A percentile compares a stretch with the other conserved stretches of the same genome.
phyloP scores from a whole-genome alignment of 2,888 invertebrate species.

The Pseudoips prasinana region DNA sequence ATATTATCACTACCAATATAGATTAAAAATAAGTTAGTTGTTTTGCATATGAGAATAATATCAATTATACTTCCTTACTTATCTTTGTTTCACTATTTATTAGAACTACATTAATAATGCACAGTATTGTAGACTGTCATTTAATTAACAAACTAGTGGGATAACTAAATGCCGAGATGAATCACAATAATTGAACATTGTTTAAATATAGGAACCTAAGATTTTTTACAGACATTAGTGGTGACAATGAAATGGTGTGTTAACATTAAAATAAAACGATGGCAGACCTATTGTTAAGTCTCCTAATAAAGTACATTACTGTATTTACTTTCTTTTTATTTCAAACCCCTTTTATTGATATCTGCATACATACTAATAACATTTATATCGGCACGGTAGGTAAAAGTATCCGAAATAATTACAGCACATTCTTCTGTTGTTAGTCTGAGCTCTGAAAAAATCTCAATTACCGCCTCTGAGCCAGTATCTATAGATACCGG shows the following conservation, averaged over 20 bases:
- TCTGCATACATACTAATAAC: no score
- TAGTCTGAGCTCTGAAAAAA: no score
- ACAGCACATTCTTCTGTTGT: no score
- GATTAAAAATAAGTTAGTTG: slow-evolving; percentile 19
- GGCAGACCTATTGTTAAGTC: slow-evolving; percentile 71
- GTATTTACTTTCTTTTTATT: slow-evolving; percentile 50
- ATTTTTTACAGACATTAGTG: slow-evolving; percentile 68
- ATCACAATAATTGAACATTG: slow-evolving; percentile 32
- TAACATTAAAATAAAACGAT: slow-evolving; percentile 57
- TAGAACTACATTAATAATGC: slow-evolving; percentile 18
- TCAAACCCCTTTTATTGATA: slow-evolving; percentile 6
- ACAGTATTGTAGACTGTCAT: slow-evolving; percentile 37
- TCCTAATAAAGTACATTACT: slow-evolving; percentile 78
- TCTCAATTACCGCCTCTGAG: no score
- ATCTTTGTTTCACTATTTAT: no score
- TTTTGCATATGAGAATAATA: slow-evolving; percentile 3
- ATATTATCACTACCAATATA: slow-evolving; percentile 14
- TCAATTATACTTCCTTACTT: no score
- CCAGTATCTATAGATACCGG: no score
- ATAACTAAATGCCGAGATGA: slow-evolving; percentile 38
- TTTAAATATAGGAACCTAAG: slow-evolving; percentile 38
- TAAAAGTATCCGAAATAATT: no score
- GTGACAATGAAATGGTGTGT: slow-evolving; percentile 63
- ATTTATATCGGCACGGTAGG: no score
- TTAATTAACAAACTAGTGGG: slow-evolving; percentile 27